Evolutionary conservation across 2,888 invertebrate genomes (phyloP).

Genomic region (Chrysotoxum bicinctum): DNA sequence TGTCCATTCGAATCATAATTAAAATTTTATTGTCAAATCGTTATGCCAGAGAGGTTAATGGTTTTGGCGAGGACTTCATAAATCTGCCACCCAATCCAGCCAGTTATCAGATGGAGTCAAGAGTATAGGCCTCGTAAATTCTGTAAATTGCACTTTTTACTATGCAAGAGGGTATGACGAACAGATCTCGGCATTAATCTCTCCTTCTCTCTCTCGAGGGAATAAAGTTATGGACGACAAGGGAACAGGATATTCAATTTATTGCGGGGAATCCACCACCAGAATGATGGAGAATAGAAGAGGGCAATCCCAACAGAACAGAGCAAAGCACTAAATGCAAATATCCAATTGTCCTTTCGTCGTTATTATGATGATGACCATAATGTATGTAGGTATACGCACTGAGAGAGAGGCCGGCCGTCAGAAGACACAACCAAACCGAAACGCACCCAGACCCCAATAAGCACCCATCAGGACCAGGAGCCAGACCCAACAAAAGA

Average conservation of each 20-base stretch:
- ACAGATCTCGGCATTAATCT: background rate
- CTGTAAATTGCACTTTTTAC: constrained; percentile 63
- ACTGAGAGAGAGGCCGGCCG: background rate
- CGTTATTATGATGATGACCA: constrained; percentile 61
- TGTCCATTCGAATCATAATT: constrained; percentile 59
- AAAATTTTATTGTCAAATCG: constrained; percentile 69
- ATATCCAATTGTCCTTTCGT: constrained; percentile 68
- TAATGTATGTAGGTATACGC: constrained; percentile 49
- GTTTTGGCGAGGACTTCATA: constrained; percentile 64
- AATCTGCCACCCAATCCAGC: constrained; percentile 60
- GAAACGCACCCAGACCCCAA: background rate
- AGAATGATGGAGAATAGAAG: background rate
- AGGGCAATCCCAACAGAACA: background rate
- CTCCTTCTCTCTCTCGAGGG: background rate
- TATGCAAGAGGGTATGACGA: background rate
- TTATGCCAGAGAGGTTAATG: constrained; percentile 63
- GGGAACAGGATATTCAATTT: constrained; percentile 67
- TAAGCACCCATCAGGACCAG: background rate
- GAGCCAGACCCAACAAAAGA: background rate
- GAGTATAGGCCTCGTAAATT: constrained; percentile 51
- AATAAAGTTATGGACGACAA: constrained; percentile 37
- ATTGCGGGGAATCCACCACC: constrained; percentile 35
- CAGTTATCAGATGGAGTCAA: constrained; percentile 43
- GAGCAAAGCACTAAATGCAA: constrained; percentile 57
- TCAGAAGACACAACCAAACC: background rate